Base-by-base conservation (phyloP, 1,140 invertebrate genomes). In the Hyphantria cunea region DNA sequence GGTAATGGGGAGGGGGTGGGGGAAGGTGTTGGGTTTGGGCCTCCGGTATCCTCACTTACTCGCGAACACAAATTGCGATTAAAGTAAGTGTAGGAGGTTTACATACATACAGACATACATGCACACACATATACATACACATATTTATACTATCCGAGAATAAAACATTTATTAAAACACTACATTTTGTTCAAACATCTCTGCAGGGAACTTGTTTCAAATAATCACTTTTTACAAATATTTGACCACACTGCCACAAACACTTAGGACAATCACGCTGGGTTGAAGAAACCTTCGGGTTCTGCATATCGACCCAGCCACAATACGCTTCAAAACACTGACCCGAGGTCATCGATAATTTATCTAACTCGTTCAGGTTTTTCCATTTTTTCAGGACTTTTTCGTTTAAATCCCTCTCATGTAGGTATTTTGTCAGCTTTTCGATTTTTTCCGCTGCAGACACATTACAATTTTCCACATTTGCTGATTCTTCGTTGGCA, bases 231-330 rank as follows among this genome's bases (percentile, higher is more conserved):
- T 72, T 76, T 44, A 87, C 82, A 80, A 76, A 84, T 72, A 88
- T 83, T 59, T 80, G 72, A 72, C 86, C 84, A 75, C 78, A 83
- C 68, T 89, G 86, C 86, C 86, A 89, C 83, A 86, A 83, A 82
- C 83, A 89, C 60, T 82, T 85, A 51, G 84, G 82, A 86, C 86
- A 84, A 54, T 80, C 63, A 52, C 44, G 53, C 56, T 34, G 14
- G 11, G 55, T 31, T 41, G n/a, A 25, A 39, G 32, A 32, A 13
- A 47, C 11, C 14, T 49, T 58, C 3, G 44, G 15, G 33, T 76
- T 59, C 56, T 83, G 77, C 32, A 86, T 69, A 70, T 86, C 70
- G 14, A 76, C 64, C 78, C 80, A 84, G 48, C 70, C 73, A 52
- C 61, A 42, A 15, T 60, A 51, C 47, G 76, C 68, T 9, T 51